Evolutionary conservation across 2,888 invertebrate genomes (phyloP).

Genomic region (Nemurella pictetii): DNA sequence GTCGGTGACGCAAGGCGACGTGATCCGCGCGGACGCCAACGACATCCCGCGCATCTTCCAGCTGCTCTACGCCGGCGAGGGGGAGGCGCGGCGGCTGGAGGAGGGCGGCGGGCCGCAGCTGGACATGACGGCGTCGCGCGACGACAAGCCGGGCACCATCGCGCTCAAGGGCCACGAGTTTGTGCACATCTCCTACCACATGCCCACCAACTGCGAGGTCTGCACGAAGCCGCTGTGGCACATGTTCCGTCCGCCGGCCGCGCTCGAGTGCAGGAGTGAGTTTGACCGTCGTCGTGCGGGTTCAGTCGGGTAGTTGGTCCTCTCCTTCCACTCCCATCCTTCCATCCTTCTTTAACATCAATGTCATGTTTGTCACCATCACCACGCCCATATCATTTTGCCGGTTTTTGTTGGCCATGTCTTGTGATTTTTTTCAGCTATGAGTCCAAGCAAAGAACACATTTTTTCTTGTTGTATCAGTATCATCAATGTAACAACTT

Average conservation of each 20-base stretch:
- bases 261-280: slow-evolving; percentile 91
- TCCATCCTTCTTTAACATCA: too few species aligned
- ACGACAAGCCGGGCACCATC: slow-evolving; percentile 64
- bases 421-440: too few species aligned
- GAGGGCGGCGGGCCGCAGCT: slow-evolving; percentile 51
- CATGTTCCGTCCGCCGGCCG: slow-evolving; percentile 96
- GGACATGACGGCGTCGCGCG: slow-evolving; percentile 48
- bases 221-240: slow-evolving; percentile 97
- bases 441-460: too few species aligned
- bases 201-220: slow-evolving; percentile 97
- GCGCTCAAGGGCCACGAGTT: slow-evolving; percentile 94
- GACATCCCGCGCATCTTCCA: slow-evolving; percentile 99
- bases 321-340: too few species aligned
- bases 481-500: too few species aligned
- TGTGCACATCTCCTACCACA: slow-evolving; percentile 94
- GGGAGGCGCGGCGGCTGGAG: slow-evolving; percentile 82
- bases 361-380: too few species aligned
- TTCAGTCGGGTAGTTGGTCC: too few species aligned
- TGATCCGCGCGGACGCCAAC: slow-evolving; percentile 97
- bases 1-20: slow-evolving; percentile 98
- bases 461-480: too few species aligned
- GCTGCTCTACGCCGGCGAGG: slow-evolving; percentile 95
- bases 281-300: background rate
- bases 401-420: too few species aligned
- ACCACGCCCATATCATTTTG: too few species aligned